Base-by-base conservation (phyloP, 2,797 vertebrate genomes). In the Notolepis coatsorum region DNA sequence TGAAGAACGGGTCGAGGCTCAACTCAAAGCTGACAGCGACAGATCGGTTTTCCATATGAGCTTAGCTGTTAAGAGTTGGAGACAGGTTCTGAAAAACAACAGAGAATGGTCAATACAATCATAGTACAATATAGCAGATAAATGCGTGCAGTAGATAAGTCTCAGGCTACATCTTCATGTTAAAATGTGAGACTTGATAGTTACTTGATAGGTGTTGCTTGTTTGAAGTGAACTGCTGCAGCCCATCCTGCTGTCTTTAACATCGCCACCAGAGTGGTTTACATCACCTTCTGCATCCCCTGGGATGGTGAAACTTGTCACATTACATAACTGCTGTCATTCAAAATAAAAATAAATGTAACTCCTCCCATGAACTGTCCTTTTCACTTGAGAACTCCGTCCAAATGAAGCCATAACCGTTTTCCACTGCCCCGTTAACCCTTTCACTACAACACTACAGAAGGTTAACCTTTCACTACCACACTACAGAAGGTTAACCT, bases 31-130 rank as follows among this genome's bases (percentile, higher is more conserved):
- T 73, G 4, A 85, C 63, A 33, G 28, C 65, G 37, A 82, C 75
- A 45, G 86, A 88, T 0, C 7, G 5, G 56, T 91, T 92, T 28
- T 84, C 77, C 91, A 91, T 92, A 47, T 38, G 70, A 1, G 33
- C 17, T 20, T 1, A n/a, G 1, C 47, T 37, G 13, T 8, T n/a
- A n/a, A n/a, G n/a, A n/a, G n/a, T n/a, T n/a, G n/a, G n/a, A n/a
- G n/a, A n/a, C n/a, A n/a, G 23, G 13, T 8, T 2, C 24, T 27
- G 13, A 15, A 58, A 57, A 15, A 6, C 12, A 3, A 7, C 35
- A 37, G 58, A 47, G 7, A 28, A 15, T n/a, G n/a, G n/a, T n/a
- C n/a, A n/a, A 39, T 13, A 23, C 2, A 39, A n/a, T 5, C 5
- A 15, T 31, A 1, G 13, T 2, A 20, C 30, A 74, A 65, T 9